Evolutionary conservation across 2,888 invertebrate species (phyloP).

Genomic region (Lypha dubia): DNA sequence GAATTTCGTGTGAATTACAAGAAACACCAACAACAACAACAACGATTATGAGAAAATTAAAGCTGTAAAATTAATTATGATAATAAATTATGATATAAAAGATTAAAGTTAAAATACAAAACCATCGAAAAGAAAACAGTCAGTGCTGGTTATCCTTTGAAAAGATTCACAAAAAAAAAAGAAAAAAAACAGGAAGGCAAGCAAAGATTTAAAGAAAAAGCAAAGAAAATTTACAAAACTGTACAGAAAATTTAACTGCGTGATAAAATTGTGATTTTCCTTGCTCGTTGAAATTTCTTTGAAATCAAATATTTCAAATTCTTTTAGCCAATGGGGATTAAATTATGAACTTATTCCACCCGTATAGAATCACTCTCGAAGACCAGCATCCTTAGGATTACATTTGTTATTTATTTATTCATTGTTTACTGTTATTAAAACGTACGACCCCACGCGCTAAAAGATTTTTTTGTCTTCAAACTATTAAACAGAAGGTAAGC

Average conservation of each 20-base stretch:
- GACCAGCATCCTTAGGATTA: neutral
- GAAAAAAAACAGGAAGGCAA: neutral
- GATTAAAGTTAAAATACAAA: neutral
- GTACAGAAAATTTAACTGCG: constrained; percentile 15
- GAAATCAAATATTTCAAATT: constrained; percentile 27
- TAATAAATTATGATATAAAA: neutral
- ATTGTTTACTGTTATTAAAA: neutral
- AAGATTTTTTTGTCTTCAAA: neutral
- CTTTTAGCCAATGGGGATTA: neutral
- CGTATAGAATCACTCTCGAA: neutral
- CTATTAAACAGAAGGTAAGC: constrained; percentile 16
- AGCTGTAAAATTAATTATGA: neutral
- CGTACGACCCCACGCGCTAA: neutral
- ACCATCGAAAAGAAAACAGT: constrained; percentile 5
- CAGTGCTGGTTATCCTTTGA: constrained; percentile 10
- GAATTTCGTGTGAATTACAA: neutral
- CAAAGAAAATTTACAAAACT: neutral
- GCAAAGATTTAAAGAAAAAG: neutral
- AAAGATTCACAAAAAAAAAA: neutral
- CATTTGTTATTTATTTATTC: neutral
- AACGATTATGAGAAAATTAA: neutral
- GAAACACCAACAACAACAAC: too few relatives aligned
- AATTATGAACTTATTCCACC: constrained; percentile 9
- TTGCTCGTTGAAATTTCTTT: neutral
- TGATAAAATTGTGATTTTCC: constrained; percentile 8